Conservation (phyloP, 2,888 invertebrate species). For the Epinotia ramella region DNA sequence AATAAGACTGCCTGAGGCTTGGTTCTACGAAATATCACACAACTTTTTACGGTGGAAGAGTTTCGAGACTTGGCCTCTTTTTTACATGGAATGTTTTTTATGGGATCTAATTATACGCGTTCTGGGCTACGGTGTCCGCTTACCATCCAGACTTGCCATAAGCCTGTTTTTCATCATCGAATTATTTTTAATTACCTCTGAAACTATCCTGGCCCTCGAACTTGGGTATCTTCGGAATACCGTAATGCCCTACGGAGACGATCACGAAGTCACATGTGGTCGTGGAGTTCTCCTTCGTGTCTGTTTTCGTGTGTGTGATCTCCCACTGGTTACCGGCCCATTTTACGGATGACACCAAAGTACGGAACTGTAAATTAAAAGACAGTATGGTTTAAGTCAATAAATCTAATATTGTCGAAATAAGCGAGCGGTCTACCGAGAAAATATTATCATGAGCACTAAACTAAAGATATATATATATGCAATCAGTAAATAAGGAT, state of each 20-base stretch:
- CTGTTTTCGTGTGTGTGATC: conserved; percentile 75
- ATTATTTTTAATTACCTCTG: conserved; percentile 63
- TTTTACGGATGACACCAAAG: conserved; percentile 76
- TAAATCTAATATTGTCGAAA: neutral
- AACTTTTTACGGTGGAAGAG: no score
- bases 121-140: neutral
- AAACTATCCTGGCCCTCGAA: conserved; percentile 66
- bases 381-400: neutral
- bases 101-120: no score
- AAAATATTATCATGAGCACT: neutral
- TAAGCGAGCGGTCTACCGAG: neutral
- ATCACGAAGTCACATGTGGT: conserved; percentile 87
- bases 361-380: conserved; percentile 68
- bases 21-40: no score
- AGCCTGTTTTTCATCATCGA: neutral
- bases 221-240: conserved; percentile 64
- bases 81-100: no score
- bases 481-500: no score
- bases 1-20: no score
- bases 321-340: conserved; percentile 76
- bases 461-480: neutral
- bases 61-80: no score
- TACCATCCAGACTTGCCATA: neutral
- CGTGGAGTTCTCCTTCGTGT: conserved; percentile 68
- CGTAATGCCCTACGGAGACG: conserved; percentile 88